Percentiles rank a stretch among this genome's conserved stretches.
Evolutionary conservation across 2,797 vertebrate genomes (phyloP).

Genomic region (Coregonus suidteri): DNA sequence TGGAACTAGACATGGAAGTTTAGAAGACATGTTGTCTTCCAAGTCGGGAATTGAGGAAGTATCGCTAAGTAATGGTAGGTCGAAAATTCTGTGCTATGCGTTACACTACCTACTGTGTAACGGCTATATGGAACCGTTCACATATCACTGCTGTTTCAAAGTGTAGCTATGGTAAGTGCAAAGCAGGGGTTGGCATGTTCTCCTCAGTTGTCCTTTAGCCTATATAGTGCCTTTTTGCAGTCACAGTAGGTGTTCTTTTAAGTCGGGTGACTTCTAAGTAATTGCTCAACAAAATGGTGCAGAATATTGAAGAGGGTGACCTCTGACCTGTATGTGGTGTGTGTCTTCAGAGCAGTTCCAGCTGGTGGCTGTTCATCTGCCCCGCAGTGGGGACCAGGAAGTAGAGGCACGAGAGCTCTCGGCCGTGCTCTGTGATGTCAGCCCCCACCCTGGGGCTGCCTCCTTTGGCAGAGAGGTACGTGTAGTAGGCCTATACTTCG

Average conservation of each 20-base stretch:
- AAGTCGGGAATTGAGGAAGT: too few species aligned
- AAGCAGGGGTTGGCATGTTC: too few species aligned
- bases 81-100: too few species aligned
- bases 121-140: too few species aligned
- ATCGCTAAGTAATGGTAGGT: too few species aligned
- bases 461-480: constrained; percentile 84
- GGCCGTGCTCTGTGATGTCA: constrained; percentile 76
- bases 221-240: too few species aligned
- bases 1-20: too few species aligned
- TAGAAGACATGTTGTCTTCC: too few species aligned
- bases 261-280: neutral
- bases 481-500: neutral
- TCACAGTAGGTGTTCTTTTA: neutral
- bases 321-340: neutral
- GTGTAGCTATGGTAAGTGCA: too few species aligned
- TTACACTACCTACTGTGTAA: too few species aligned
- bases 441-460: constrained; percentile 70
- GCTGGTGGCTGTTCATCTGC: constrained; percentile 81
- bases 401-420: constrained; percentile 77
- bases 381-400: constrained; percentile 78
- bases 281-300: neutral
- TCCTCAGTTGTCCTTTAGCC: neutral
- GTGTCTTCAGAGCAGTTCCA: constrained; percentile 79
- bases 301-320: neutral
- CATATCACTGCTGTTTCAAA: too few species aligned